Evolutionary conservation across 2,888 invertebrate species (phyloP), one percentile per base, ranked within the genome.

Genomic region (Rugalucina vietnamica): DNA sequence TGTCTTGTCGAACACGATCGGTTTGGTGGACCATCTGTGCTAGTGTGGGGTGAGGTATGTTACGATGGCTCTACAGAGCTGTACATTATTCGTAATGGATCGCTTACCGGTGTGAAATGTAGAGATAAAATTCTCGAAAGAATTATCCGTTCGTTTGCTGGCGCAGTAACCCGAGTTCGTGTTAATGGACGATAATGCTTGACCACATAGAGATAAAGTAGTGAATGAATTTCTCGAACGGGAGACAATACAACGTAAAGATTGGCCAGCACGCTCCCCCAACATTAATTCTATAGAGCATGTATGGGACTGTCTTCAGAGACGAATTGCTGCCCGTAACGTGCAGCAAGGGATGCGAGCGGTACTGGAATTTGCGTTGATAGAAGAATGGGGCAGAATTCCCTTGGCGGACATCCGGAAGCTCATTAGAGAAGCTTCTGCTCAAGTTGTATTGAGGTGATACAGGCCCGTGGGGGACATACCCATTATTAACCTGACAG

Each of bases 161-260:
- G 78, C 71, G 79, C 79, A 43, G 50, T 79, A 21, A 76, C 32
- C 32, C 1, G 39, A 82, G 29, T 76, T 85, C 34, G 43, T 79
- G 29, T 50, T 85, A 12, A 78, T 85, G 84, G 77, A 77, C 37
- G 75, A 78, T 65, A 84, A 72, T 60, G 76, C 80, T 24, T 72
- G 65, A 4, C 80, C 84, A 1, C 80, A 81, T n/a, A 71, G 83
- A 8, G 72, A 79, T 39, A 29, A 27, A 14, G 76, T 79, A 24
- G 71, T 79, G 24, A 74, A 24, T 18, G 21, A 71, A 50, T 81
- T 77, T 60, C 32, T 77, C 1, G 69, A 77, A 49, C 69, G 70
- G 4, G 32, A 77, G 32, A 21, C 21, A 4, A 69, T 77, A 3
- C 69, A 69, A 18, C 77, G 77, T 37, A 78, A 54, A 79, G 73